Percentiles rank a stretch among this genome's conserved stretches.
Evolutionary conservation across 1,140 invertebrate species (phyloP).

Genomic region (Penaeus japonicus): DNA sequence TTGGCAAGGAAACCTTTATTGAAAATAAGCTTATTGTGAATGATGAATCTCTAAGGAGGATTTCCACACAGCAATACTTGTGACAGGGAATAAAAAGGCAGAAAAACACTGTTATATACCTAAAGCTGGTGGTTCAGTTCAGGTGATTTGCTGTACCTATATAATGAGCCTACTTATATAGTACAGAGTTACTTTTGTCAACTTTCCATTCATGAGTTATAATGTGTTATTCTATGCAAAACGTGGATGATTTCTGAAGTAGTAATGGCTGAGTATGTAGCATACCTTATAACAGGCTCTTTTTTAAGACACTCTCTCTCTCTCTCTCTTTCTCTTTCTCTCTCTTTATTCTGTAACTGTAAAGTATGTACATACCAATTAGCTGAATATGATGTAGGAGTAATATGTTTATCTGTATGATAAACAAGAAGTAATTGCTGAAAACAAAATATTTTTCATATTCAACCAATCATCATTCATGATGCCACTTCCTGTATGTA

Average conservation of each 20-base stretch:
- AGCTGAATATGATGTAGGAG: too few relatives aligned
- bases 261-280: too few relatives aligned
- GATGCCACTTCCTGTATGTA: too few relatives aligned
- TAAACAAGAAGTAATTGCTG: too few relatives aligned
- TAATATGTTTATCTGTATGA: too few relatives aligned
- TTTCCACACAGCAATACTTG: constrained; percentile 41
- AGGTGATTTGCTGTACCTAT: constrained; percentile 8
- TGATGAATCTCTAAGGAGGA: background rate
- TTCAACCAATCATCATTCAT: too few relatives aligned
- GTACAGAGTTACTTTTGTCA: background rate
- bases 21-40: too few relatives aligned
- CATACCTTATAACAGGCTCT: background rate
- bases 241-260: background rate
- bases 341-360: background rate
- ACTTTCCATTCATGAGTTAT: constrained; percentile 14
- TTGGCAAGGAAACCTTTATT: too few relatives aligned
- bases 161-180: background rate
- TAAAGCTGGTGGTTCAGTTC: background rate
- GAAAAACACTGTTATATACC: background rate
- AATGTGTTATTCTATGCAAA: constrained; percentile 36
- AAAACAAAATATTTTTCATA: too few relatives aligned
- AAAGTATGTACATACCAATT: too few relatives aligned
- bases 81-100: constrained; percentile 33
- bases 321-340: background rate
- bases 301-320: background rate